Base-by-base conservation (phyloP, 2,113 vertebrate species). In the Platichthys stellatus region DNA sequence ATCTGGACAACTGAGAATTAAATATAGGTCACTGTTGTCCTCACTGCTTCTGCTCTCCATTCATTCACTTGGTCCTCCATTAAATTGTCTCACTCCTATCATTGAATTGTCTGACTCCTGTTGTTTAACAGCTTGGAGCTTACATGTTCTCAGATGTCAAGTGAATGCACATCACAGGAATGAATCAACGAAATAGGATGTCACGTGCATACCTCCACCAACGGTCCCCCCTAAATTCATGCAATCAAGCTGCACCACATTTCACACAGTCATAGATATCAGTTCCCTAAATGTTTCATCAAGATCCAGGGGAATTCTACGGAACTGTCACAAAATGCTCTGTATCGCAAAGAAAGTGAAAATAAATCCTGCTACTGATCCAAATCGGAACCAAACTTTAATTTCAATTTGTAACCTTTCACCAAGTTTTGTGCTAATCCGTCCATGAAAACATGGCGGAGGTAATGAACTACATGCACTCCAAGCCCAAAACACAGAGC, bases 1-100 rank as follows among this genome's bases (percentile, higher is more conserved):
- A 89, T 89, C 85, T 90, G 86, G 82, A 70, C 51, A 83, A 80
- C 63, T 65, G 7, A 17, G 12, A 56, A 86, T 71, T 72, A 82
- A 82, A 88, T 86, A 76, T 89, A 84, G 86, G 68, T 67, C 82
- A 60, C 0, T 10, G 18, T 77, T 68, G 40, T 81, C 73, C 2
- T 17, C 17, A 2, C 35, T 5, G 43, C 49, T 73, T 83, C 63
- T 64, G 74, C 15, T 24, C 17, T 28, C 21, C 3, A 17, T 21
- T 13, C 56, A 31, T 14, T 14, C 10, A 26, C 47, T 20, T 14
- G 24, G n/a, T 11, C 38, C 4, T 40, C 14, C 11, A 15, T 45
- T 45, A 38, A 57, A 17, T 53, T 66, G 5, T 23, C 13, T 56
- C n/a, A 23, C 60, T 40, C 26, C 15, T 51, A 17, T 57, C 54